These are phyloP conservation scores for Enteromius radiatus DNA, from an alignment of 2,797 vertebrate genomes.

Conservation along the genomic window DNA sequence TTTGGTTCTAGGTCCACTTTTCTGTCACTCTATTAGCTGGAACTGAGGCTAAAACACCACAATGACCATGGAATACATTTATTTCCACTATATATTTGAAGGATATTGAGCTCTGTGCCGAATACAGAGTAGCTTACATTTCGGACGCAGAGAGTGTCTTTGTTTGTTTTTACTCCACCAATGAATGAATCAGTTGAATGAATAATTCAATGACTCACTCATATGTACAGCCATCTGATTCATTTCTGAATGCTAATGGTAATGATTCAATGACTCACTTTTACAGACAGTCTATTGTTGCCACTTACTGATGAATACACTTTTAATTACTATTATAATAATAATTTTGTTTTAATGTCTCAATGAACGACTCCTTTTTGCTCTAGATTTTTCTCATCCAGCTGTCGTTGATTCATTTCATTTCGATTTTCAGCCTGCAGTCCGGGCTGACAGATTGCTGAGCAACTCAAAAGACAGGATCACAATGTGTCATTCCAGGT, in stretches of 20 bases:
- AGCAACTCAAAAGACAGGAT: constrained; percentile 47
- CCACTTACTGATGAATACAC: not conserved
- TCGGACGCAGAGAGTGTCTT: not conserved
- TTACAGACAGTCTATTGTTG: not conserved
- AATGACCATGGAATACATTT: constrained; percentile 5
- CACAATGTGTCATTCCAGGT: constrained; percentile 40
- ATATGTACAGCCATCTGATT: not conserved
- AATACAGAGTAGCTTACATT: not conserved
- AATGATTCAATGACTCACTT: constrained; percentile 2
- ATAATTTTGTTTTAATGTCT: not conserved
- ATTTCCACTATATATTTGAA: not conserved
- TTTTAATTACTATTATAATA: not conserved
- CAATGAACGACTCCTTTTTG: constrained; percentile 14
- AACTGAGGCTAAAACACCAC: constrained; percentile 3
- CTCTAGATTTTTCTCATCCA: constrained; percentile 38
- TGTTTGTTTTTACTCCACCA: not conserved
- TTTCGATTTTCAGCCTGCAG: constrained; percentile 30
- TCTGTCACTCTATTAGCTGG: constrained; percentile 5
- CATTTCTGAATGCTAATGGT: not conserved
- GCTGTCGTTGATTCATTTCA: constrained; percentile 48
- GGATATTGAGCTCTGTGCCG: not conserved
- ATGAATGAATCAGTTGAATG: not conserved
- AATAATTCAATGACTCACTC: constrained; percentile 3
- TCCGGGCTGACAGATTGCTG: constrained; percentile 38
- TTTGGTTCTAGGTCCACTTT: constrained; percentile 11